Evolutionary conservation across 2,797 vertebrate genomes (phyloP), one percentile per base, ranked within the genome.

Genomic region (Adrianichthys oophorus): DNA sequence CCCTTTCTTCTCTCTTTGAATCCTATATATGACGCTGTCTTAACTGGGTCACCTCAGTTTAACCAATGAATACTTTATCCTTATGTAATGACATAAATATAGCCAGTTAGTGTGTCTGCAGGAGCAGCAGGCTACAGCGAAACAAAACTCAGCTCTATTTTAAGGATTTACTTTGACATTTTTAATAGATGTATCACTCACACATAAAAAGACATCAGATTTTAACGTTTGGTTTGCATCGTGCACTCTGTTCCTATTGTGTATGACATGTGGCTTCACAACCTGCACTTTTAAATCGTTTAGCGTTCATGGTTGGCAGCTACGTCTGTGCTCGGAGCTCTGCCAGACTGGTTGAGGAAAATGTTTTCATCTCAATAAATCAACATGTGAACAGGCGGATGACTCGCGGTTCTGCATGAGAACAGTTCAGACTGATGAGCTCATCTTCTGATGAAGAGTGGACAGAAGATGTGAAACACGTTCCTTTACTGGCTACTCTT

Each of bases 41-140:
- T 71, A 85, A 83, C 70, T 85, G 70, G 76, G 80, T 81, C 78
- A 70, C 72, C 70, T 74, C 70, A 70, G 65, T 79, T 83, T 86
- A 78, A 78, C 82, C 74, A 80, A 76, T 62, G 76, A 86, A 79
- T 75, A 69, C 59, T 86, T 85, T 76, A 79, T 78, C 77, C 51
- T 82, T 85, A 84, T 76, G 80, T 77, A 89, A 89, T 83, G 56
- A 59, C 66, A 84, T 80, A 79, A 83, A 87, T 87, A 85, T 71
- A 84, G 73, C 67, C 74, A 76, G 78, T 83, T 68, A 65, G 67
- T 67, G 66, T 50, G 72, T 48, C 60, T 53, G 70, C 75, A 53
- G 68, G 62, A 75, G 56, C 72, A 53, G 66, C 66, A 72, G 55
- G 52, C 56, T 64, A 66, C 37, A 8, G 29, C 49, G 67, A 67